Evolutionary conservation across 2,797 vertebrate species (phyloP).

Genomic region (Helostoma temminkii): DNA sequence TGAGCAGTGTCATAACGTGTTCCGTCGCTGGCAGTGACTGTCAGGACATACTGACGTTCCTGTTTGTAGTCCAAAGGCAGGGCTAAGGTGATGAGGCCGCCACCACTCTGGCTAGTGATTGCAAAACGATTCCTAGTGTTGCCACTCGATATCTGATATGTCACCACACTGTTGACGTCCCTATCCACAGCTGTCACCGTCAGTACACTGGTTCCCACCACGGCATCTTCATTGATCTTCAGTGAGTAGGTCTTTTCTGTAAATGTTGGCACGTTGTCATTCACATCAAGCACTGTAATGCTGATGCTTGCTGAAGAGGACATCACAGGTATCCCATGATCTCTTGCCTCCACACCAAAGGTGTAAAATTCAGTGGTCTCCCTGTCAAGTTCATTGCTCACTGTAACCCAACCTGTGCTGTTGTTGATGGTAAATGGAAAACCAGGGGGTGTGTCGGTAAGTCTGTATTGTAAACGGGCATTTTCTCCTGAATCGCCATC

Average conservation of each 20-base stretch:
- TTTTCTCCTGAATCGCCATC: conserved; percentile 96
- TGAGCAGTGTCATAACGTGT: conserved; percentile 92
- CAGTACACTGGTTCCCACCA: conserved; percentile 94
- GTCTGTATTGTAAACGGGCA: conserved; percentile 90
- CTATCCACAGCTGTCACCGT: conserved; percentile 92
- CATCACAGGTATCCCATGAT: conserved; percentile 90
- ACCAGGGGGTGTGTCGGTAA: conserved; percentile 85
- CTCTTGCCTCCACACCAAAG: conserved; percentile 94
- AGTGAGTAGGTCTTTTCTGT: conserved; percentile 92
- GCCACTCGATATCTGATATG: conserved; percentile 97
- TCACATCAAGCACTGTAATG: conserved; percentile 94
- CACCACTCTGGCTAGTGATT: conserved; percentile 97
- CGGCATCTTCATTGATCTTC: conserved; percentile 94
- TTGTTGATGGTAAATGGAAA: conserved; percentile 97
- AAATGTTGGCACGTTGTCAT: conserved; percentile 95
- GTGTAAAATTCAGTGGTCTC: conserved; percentile 93
- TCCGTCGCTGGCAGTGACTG: conserved; percentile 94
- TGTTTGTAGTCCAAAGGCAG: conserved; percentile 98
- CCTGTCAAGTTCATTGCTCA: conserved; percentile 90
- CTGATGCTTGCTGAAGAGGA: conserved; percentile 95
- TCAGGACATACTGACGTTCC: conserved; percentile 95
- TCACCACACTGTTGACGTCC: conserved; percentile 95
- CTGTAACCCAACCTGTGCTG: conserved; percentile 96
- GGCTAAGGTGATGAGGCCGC: conserved; percentile 93
- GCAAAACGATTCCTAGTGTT: conserved; percentile 98